phyloP scores from a whole-genome alignment of 2,888 invertebrate genomes.

The Cantharis flavilabris region DNA sequence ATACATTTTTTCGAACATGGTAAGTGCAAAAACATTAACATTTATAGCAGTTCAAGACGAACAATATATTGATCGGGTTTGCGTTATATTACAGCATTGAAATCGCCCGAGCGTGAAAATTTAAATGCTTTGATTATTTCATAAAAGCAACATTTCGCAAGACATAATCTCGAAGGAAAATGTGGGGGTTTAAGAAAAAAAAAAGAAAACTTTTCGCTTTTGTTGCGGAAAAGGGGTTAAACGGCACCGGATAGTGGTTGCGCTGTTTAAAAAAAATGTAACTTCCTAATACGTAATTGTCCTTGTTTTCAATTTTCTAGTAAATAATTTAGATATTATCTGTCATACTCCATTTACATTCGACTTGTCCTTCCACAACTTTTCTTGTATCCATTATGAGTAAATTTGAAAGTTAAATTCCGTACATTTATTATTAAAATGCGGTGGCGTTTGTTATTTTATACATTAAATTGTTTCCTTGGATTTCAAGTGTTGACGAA shows the following conservation, averaged over 20 bases:
- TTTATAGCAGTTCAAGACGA: background rate
- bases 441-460: conserved; percentile 5
- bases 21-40: background rate
- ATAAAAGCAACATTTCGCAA: background rate
- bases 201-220: background rate
- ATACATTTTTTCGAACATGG: background rate
- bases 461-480: conserved; percentile 1
- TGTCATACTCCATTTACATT: conserved; percentile 6
- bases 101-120: background rate
- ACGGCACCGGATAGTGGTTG: background rate
- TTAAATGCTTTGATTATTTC: background rate
- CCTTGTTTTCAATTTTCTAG: background rate
- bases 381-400: conserved; percentile 7
- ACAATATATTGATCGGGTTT: background rate
- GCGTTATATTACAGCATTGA: background rate
- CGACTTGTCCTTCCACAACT: conserved; percentile 12
- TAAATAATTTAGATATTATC: conserved; percentile 7
- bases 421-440: conserved; percentile 4
- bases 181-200: background rate
- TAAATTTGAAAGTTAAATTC: conserved; percentile 19
- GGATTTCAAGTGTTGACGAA: background rate
- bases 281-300: background rate
- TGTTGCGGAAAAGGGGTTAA: background rate
- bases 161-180: background rate
- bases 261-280: background rate